These are phyloP conservation scores for Mugil cephalus DNA, from an alignment of 2,113 vertebrate species.

Conservation along the genomic window DNA sequence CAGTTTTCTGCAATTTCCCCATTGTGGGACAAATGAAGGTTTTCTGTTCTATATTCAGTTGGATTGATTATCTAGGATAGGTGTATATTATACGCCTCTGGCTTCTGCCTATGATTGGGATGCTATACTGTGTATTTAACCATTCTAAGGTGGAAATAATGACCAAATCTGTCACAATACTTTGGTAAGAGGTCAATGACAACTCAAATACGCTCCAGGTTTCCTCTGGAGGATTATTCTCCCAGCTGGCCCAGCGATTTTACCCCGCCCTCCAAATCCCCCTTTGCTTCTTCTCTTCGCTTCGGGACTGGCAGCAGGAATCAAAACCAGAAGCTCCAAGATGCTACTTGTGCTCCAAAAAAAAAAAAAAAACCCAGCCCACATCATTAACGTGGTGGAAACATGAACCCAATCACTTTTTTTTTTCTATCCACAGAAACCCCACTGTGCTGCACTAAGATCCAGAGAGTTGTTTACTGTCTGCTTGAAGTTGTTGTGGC, in stretches of 20 bases:
- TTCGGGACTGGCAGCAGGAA: constrained; percentile 11
- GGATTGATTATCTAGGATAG: no score
- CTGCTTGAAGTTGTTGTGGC: constrained; percentile 9
- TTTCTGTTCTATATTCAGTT: no score
- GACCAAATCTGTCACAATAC: background rate
- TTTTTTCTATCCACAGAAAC: background rate
- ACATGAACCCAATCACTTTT: constrained; percentile 38
- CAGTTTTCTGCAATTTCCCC: no score
- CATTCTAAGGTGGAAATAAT: no score
- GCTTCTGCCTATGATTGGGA: no score
- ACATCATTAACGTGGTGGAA: background rate
- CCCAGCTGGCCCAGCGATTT: constrained; percentile 35
- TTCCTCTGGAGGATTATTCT: constrained; percentile 24
- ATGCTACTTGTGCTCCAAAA: background rate
- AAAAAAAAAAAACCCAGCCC: background rate
- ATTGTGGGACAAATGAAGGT: no score
- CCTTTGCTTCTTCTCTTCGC: background rate
- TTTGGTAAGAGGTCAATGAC: background rate
- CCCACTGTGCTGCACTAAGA: constrained; percentile 39
- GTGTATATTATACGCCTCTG: no score
- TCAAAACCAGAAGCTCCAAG: background rate
- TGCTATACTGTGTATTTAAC: no score
- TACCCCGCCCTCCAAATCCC: constrained; percentile 45
- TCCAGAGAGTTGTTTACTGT: constrained; percentile 34
- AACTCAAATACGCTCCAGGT: background rate